Evolutionary conservation across 2,113 vertebrate species (phyloP), one percentile per base, ranked within the genome.

Genomic region (Xerus inauris): DNA sequence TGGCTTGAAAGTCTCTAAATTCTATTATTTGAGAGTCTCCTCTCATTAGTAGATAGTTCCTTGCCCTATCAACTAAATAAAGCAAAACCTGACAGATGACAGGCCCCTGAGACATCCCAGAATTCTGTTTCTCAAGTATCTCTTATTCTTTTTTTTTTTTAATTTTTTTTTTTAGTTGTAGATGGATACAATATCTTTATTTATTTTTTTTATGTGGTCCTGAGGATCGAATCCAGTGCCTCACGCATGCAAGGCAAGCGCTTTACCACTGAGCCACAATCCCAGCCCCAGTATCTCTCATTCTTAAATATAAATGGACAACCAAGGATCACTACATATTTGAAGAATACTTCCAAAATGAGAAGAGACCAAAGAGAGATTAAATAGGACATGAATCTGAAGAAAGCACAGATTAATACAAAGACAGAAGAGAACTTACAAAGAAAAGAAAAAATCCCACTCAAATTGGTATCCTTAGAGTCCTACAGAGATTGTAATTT

Each of bases 271-370:
- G n/a, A n/a, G n/a, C n/a, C n/a, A n/a, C n/a, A n/a, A n/a, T n/a
- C n/a, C n/a, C n/a, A n/a, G n/a, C n/a, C n/a, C n/a, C n/a, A n/a
- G n/a, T n/a, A n/a, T n/a, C n/a, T n/a, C n/a, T n/a, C 30, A 77
- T 16, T 86, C 49, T 96, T 88, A 73, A 89, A 77, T 45, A 77
- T 71, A 94, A 83, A 89, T n/a, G 65, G 38, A 91, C 16, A 81
- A 49, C 51, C 35, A 91, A 88, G 40, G 22, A 86, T 38, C 65
- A 76, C n/a, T 54, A 77, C 35, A 22, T 67, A 87, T 38, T 82
- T 89, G 67, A 95, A 22, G 45, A 85, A 95, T 8, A 62, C 51
- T 47, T 77, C 40, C 84, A 83, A 96, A 92, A 92, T 59, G 35
- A 90, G 86, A 77, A 87, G 45, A 89, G 9, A 95, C n/a, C 42